Evolutionary conservation across 2,888 invertebrate species (phyloP), one percentile per base, ranked within the genome.

Genomic region (Stenoptilia bipunctidactyla): DNA sequence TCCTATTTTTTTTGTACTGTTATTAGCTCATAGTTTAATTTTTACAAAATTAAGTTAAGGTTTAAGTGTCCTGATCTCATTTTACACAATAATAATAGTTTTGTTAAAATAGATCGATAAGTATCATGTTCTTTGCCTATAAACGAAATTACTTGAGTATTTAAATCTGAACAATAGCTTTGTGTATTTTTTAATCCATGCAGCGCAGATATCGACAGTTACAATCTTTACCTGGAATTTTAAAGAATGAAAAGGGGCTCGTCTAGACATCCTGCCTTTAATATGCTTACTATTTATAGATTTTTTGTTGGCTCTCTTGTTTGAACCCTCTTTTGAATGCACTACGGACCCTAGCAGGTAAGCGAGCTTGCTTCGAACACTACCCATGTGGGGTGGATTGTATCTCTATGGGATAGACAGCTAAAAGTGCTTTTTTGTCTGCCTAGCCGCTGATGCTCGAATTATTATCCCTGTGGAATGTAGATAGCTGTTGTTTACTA

Each of bases 241-340:
- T 72, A 66, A 63, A 55, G 72, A 76, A 74, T 47, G 66, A 61
- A 70, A 74, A 74, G 60, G n/a, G 49, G 57, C 34, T 30, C 51
- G 75, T 80, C 82, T 82, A 82, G 82, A 80, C 79, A 70, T 71
- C 76, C 79, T 82, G 77, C 66, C 67, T 70, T 67, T 68, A 63
- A 74, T 65, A 64, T 57, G 65, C 65, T 72, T 75, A 74, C 71
- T 73, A 70, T 68, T 67, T 60, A 58, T 67, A 69, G 62, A 49
- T 67, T 75, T 80, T 79, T 79, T 79, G 66, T 69, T 56, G 54
- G n/a, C n/a, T n/a, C n/a, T n/a, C n/a, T n/a, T n/a, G 61, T 30
- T 50, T 56, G 52, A 48, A 46, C 55, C 50, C 56, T 56, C 55
- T 53, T 52, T 49, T 51, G 48, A 43, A 36, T 38, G 13, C 12